phyloP scores from a whole-genome alignment of 2,113 vertebrate species.

The Corythaeola cristata region DNA sequence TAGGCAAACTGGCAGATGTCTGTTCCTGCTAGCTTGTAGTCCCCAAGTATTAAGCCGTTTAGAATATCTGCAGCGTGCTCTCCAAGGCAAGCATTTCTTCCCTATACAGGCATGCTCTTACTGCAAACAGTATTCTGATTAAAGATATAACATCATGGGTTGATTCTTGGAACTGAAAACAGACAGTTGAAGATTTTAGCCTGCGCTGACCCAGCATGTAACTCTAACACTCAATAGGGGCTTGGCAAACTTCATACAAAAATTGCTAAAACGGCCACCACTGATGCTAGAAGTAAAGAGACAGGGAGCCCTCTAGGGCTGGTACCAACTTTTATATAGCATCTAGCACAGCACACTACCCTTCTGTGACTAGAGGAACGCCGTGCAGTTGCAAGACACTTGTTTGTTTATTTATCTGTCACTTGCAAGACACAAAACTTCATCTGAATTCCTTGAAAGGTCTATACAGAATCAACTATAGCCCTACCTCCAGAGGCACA shows the following conservation, averaged over 20 bases:
- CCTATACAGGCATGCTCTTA: neutral
- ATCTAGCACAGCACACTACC: neutral
- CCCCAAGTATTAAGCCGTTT: neutral
- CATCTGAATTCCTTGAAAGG: neutral
- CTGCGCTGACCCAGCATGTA: neutral
- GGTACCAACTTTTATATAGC: neutral
- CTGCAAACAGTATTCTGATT: neutral
- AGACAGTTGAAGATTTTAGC: neutral
- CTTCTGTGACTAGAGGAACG: neutral
- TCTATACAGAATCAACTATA: neutral
- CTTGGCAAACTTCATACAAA: neutral
- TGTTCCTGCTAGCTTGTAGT: neutral
- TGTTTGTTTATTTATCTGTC: neutral
- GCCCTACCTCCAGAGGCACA: neutral
- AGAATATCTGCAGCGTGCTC: neutral
- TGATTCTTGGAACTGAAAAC: neutral
- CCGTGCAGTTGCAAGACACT: neutral
- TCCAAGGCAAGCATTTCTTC: neutral
- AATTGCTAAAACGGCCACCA: neutral
- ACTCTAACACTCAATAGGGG: rapidly evolving
- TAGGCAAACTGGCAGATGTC: neutral
- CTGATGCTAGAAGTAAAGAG: neutral
- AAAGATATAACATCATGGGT: neutral
- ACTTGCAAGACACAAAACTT: neutral
- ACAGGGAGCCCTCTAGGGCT: neutral